Percentiles rank a stretch among this genome's conserved stretches.
These are phyloP conservation scores for Denticeps clupeoides DNA, from an alignment of 2,797 vertebrate species.

Conservation along the genomic window DNA sequence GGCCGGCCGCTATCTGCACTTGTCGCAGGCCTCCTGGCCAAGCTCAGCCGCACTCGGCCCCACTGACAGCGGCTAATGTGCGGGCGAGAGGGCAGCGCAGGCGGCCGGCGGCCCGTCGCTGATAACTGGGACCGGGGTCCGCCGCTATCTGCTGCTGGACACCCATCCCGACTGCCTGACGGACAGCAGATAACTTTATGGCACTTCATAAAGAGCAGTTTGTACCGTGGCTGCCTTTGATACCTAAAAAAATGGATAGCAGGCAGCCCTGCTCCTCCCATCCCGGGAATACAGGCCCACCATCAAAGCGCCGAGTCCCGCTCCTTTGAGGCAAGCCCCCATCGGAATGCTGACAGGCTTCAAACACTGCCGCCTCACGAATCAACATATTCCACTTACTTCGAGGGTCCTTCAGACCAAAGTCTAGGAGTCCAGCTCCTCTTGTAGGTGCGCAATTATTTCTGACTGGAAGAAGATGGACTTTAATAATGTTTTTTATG, in stretches of 20 bases:
- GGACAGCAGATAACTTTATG: slow-evolving; percentile 35
- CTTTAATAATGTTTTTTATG: no score
- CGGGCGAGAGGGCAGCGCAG: slow-evolving; percentile 54
- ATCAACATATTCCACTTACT: no score
- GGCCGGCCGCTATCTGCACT: slow-evolving; percentile 73
- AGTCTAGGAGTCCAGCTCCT: no score
- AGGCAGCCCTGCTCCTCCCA: no score
- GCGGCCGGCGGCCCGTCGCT: slow-evolving; percentile 38
- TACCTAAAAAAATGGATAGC: slow-evolving; percentile 30
- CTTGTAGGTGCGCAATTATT: no score
- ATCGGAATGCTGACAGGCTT: no score
- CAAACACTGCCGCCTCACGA: no score
- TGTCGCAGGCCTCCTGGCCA: slow-evolving; percentile 65
- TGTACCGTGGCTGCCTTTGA: slow-evolving; percentile 28
- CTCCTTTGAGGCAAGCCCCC: no score
- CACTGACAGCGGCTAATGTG: slow-evolving; percentile 85
- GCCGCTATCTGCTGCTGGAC: slow-evolving; percentile 39
- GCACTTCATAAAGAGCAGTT: slow-evolving; percentile 39
- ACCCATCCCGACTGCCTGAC: slow-evolving; percentile 27
- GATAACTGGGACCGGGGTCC: slow-evolving; percentile 70
- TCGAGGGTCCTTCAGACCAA: no score
- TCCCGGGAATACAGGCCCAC: slow-evolving; percentile 12
- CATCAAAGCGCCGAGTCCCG: no score
- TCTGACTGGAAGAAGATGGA: no score
- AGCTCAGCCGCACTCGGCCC: slow-evolving; percentile 71